These are phyloP conservation scores for Dasyurus viverrinus DNA, from an alignment of 2,113 vertebrate species.

Conservation along the genomic window DNA sequence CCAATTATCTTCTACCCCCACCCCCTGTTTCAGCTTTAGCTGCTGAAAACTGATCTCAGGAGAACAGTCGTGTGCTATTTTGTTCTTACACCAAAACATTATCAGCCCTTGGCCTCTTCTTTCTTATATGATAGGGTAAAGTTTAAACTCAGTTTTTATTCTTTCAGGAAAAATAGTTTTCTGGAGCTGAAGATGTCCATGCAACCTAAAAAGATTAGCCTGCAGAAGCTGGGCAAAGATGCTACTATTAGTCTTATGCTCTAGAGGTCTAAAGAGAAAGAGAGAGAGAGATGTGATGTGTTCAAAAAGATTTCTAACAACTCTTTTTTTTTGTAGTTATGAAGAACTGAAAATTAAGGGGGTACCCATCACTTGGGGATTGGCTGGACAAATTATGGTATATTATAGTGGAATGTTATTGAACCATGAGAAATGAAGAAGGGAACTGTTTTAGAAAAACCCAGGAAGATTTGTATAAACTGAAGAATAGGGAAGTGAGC, in stretches of 20 bases:
- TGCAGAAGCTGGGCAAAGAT: background rate
- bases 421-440: background rate
- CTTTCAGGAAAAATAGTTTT: background rate
- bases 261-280: background rate
- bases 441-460: background rate
- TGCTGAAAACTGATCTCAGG: slow-evolving; percentile 46
- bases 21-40: background rate
- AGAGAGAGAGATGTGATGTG: background rate
- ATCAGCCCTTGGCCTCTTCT: background rate
- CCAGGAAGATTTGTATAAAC: background rate
- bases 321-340: background rate
- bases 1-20: background rate
- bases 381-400: background rate
- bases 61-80: fast-evolving
- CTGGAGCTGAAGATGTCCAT: background rate
- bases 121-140: slow-evolving; percentile 30
- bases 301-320: background rate
- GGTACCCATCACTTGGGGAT: background rate
- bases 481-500: background rate
- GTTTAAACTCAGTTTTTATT: background rate
- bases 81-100: slow-evolving; percentile 43
- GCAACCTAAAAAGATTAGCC: slow-evolving; percentile 54
- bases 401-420: background rate
- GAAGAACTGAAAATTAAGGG: background rate
- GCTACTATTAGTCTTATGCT: background rate